Base-by-base conservation (phyloP, 2,113 vertebrate species). In the Festucalex cinctus region DNA sequence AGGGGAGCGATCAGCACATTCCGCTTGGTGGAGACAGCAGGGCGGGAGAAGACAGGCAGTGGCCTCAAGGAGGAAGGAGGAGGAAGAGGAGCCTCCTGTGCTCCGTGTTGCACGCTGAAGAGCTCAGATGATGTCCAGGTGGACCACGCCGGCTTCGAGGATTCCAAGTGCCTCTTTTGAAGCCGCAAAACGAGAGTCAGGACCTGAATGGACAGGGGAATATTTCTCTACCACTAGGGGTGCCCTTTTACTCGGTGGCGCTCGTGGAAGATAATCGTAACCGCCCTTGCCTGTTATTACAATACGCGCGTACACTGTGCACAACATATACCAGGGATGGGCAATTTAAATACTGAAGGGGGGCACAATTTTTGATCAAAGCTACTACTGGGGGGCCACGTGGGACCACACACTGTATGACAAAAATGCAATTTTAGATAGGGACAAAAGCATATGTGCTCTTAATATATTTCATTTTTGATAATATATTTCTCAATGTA, bases 1-100 rank as follows among this genome's bases (percentile, higher is more conserved):
- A 41, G 20, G 26, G 9, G 22, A 57, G 46, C 26, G 54, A 72
- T 74, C 77, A 74, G 75, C 53, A 44, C 81, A 78, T 83, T 46
- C 19, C 61, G 63, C 32, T 59, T n/a, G 6, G 48, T 9, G 48
- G 19, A 62, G 37, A 14, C 9, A 20, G 51, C 10, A 20, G n/a
- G 12, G 24, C 20, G 44, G 62, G 59, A 43, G 26, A 70, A 59
- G 32, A 60, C 22, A 41, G 49, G 24, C 28, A 63, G 39, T 66
- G 54, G 36, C 54, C 37, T 62, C 36, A 7, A 26, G 56, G 56
- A 48, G 6, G 39, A 16, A 6, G 36, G 36, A 39, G 19, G 49
- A 28, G 60, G 39, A 63, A 26, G 1, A 63, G 58, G 66, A 62
- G 26, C 32, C 46, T 65, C 35, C 60, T 6, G 37, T 12, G 65